Percentiles rank a stretch among this genome's conserved stretches.
phyloP scores from a whole-genome alignment of 2,797 vertebrate species.

The Rhinoraja longicauda region DNA sequence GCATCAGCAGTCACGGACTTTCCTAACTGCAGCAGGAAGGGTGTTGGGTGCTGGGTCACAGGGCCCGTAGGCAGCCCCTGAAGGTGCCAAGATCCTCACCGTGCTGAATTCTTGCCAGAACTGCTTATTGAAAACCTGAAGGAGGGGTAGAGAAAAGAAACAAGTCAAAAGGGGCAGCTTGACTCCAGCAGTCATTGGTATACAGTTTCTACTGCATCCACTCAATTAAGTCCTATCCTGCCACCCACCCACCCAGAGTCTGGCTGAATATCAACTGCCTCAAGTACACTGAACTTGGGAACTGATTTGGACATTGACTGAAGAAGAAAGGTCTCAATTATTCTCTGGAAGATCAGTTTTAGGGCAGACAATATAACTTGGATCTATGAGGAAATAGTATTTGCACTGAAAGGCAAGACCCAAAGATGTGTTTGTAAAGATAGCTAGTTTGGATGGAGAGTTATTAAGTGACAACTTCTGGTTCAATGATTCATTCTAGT shows the following conservation, averaged over 20 bases:
- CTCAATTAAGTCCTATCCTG: background rate
- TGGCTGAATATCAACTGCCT: background rate
- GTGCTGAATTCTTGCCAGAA: constrained; percentile 64
- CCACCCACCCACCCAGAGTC: background rate
- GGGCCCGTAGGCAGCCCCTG: constrained; percentile 31
- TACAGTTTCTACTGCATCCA: background rate
- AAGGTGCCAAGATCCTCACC: constrained; percentile 50
- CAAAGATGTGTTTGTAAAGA: background rate
- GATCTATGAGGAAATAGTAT: background rate
- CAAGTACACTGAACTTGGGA: background rate
- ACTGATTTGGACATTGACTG: background rate
- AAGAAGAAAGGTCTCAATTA: background rate
- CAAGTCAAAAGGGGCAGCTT: background rate
- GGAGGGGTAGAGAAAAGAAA: background rate
- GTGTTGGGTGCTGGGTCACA: constrained; percentile 25
- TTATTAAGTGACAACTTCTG: background rate
- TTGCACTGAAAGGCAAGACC: background rate
- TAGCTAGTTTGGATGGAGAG: background rate
- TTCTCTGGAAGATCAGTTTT: background rate
- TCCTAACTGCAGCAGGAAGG: constrained; percentile 36
- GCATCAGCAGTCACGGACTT: constrained; percentile 24
- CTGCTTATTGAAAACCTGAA: constrained; percentile 68
- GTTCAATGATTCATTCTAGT: background rate
- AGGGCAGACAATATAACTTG: background rate
- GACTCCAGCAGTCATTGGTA: background rate